Evolutionary conservation across 2,113 vertebrate genomes (phyloP).

Genomic region (Phylloscopus whistleri): DNA sequence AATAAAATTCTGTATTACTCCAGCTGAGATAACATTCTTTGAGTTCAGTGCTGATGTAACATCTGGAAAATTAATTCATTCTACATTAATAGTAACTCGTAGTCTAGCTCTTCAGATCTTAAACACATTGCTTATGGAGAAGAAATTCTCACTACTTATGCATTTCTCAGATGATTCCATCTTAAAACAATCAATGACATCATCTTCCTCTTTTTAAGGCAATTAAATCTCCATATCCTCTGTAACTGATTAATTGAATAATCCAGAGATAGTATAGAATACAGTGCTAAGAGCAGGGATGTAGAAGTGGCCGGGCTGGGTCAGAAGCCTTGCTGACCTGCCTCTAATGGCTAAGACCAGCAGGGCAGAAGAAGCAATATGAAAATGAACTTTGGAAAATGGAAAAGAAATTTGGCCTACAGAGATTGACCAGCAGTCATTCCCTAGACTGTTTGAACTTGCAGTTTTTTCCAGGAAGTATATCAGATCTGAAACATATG

Average conservation of each 20-base stretch:
- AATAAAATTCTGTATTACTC: constrained; percentile 13
- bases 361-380: background rate
- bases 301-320: background rate
- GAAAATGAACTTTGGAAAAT: background rate
- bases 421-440: background rate
- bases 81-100: background rate
- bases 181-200: constrained; percentile 27
- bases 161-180: constrained; percentile 13
- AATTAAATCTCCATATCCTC: constrained; percentile 1
- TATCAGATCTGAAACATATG: background rate
- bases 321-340: background rate
- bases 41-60: background rate
- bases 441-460: background rate
- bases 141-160: background rate
- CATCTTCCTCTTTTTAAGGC: background rate
- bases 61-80: constrained; percentile 41
- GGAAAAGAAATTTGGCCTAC: background rate
- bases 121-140: background rate
- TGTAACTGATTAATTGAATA: background rate
- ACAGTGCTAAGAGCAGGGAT: background rate
- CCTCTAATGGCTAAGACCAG: background rate
- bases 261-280: background rate
- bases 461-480: background rate
- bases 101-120: background rate
- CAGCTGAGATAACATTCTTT: constrained; percentile 44